Evolutionary conservation across 1,140 invertebrate genomes (phyloP).

Genomic region (Helicoverpa armigera): DNA sequence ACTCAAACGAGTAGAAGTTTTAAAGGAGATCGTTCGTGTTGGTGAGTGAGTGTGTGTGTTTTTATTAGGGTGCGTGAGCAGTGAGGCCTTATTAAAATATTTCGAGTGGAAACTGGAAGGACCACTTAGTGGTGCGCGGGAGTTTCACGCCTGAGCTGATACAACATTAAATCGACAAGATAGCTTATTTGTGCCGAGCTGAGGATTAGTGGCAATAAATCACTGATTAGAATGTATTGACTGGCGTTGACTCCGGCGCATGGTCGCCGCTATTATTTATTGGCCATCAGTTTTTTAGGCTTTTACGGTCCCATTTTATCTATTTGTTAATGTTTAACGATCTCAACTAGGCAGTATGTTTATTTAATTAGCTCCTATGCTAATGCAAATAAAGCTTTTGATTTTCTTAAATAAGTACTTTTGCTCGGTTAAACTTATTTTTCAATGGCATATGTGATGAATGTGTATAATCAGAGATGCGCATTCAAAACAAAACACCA

Average conservation of each 20-base stretch:
- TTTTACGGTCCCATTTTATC: slow-evolving; percentile 76
- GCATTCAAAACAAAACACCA: not conserved
- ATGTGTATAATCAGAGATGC: slow-evolving; percentile 6
- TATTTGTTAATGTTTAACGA: slow-evolving; percentile 71
- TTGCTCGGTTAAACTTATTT: slow-evolving; percentile 59
- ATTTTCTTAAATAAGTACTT: slow-evolving; percentile 58
- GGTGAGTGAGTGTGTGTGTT: slow-evolving; percentile 79
- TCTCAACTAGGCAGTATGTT: slow-evolving; percentile 66
- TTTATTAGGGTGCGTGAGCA: slow-evolving; percentile 86
- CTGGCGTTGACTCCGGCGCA: slow-evolving; percentile 79
- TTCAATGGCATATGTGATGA: slow-evolving; percentile 59
- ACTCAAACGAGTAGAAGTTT: slow-evolving; percentile 68
- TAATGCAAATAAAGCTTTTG: slow-evolving; percentile 65
- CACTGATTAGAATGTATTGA: slow-evolving; percentile 86
- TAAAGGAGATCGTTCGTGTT: slow-evolving; percentile 71
- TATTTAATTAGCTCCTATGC: slow-evolving; percentile 67
- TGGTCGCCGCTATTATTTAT: slow-evolving; percentile 78
- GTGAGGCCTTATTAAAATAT: slow-evolving; percentile 86
- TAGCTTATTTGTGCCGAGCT: slow-evolving; percentile 86
- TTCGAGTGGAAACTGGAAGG: slow-evolving; percentile 86
- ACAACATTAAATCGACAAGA: slow-evolving; percentile 86
- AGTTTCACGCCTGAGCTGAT: slow-evolving; percentile 86
- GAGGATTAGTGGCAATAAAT: slow-evolving; percentile 86
- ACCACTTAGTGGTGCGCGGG: slow-evolving; percentile 85
- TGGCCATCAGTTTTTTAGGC: slow-evolving; percentile 74